Evolutionary conservation across 1,140 invertebrate genomes (phyloP).

Genomic region (Leptestheria dahalacensis): DNA sequence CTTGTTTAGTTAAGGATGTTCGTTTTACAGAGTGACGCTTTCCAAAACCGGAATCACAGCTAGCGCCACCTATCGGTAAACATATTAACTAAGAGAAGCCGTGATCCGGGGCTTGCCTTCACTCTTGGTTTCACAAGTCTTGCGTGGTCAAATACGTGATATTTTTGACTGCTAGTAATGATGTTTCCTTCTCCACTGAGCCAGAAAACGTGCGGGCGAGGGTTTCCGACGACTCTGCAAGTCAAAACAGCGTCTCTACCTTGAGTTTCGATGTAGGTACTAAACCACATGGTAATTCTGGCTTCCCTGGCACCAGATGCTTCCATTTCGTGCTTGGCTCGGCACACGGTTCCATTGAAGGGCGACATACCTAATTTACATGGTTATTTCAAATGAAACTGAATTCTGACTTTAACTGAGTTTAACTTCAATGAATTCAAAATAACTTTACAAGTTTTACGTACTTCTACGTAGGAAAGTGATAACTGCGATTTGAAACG

Average conservation of each 20-base stretch:
- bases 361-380: not conserved
- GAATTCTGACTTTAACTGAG: too few relatives aligned
- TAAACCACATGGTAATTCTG: conserved; percentile 28
- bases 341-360: not conserved
- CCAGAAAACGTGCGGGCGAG: conserved; percentile 27
- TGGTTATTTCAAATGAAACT: not conserved
- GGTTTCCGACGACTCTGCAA: conserved; percentile 28
- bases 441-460: too few relatives aligned
- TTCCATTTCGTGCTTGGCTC: not conserved
- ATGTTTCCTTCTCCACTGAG: conserved; percentile 10
- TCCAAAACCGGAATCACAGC: too few relatives aligned
- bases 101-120: too few relatives aligned
- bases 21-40: too few relatives aligned
- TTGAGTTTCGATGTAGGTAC: conserved; percentile 28
- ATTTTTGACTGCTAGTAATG: not conserved
- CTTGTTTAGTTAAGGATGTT: too few relatives aligned
- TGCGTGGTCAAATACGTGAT: conserved; percentile 14
- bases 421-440: too few relatives aligned
- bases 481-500: too few relatives aligned
- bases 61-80: too few relatives aligned
- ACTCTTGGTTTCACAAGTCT: too few relatives aligned
- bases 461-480: too few relatives aligned
- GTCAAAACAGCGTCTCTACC: conserved; percentile 26
- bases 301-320: conserved; percentile 18
- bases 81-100: too few relatives aligned